phyloP scores from a whole-genome alignment of 1,140 invertebrate genomes.

The Scylla paramamosain region DNA sequence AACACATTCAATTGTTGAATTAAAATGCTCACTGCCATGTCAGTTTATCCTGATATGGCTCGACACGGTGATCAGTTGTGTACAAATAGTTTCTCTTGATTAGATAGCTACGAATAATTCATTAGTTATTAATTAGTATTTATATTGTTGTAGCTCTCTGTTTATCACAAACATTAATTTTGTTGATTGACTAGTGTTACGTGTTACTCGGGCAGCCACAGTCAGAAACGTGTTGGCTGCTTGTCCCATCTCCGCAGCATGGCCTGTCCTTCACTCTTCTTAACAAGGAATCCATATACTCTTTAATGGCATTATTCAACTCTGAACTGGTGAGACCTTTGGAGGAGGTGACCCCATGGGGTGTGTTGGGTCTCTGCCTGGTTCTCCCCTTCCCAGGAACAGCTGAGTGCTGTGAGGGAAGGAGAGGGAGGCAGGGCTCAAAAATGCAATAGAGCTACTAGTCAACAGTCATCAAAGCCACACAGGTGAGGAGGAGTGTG shows the following conservation, averaged over 20 bases:
- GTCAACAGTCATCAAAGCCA: neutral
- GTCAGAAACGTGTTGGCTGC: neutral
- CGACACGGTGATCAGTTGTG: neutral
- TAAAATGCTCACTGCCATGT: neutral
- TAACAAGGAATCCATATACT: neutral
- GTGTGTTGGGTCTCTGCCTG: neutral
- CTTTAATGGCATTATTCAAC: neutral
- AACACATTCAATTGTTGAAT: neutral
- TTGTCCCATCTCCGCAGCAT: neutral
- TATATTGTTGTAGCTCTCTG: constrained; percentile 22
- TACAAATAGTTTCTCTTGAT: neutral
- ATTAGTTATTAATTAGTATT: neutral
- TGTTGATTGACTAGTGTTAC: neutral
- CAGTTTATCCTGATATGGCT: neutral
- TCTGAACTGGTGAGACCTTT: neutral
- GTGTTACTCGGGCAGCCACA: neutral
- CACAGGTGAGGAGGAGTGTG: neutral
- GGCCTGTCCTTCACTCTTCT: neutral
- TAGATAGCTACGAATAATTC: neutral
- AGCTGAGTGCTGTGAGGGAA: constrained; percentile 33
- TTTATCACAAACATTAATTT: neutral
- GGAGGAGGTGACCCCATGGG: neutral
- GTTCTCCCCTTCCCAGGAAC: neutral
- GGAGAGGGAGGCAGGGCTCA: constrained; percentile 15
- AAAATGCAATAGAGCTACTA: constrained; percentile 47